These are phyloP conservation scores for Geodia barretti DNA, from an alignment of 37 sponge, comb jelly and placozoan genomes.

Conservation along the genomic window DNA sequence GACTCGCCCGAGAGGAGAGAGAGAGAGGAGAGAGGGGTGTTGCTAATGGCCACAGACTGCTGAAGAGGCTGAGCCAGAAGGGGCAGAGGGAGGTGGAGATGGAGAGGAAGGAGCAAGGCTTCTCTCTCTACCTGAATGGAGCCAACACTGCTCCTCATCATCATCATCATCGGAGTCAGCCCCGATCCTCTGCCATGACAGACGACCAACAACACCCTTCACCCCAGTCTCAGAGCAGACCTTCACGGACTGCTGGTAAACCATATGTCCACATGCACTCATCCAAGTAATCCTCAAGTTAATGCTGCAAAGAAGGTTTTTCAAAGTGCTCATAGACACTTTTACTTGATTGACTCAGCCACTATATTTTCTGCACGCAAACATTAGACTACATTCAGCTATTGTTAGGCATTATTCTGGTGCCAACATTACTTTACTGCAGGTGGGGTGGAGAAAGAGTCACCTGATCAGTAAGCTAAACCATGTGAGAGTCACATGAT, in stretches of 20 bases:
- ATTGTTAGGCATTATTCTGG: no score
- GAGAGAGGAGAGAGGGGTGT: neutral
- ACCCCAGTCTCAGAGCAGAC: neutral
- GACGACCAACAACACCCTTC: constrained; percentile 8
- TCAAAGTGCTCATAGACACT: no score
- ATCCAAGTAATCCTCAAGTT: no score
- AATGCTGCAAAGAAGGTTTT: no score
- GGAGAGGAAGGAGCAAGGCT: constrained; percentile 92
- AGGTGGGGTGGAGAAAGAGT: no score
- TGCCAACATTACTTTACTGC: no score
- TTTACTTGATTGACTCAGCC: no score
- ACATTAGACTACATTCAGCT: no score
- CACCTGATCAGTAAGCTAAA: no score
- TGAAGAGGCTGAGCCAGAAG: constrained; percentile 83
- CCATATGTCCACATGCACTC: no score
- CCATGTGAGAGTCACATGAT: no score
- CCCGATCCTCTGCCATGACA: neutral
- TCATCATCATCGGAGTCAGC: neutral
- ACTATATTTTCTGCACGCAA: no score
- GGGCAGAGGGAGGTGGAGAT: constrained; percentile 56
- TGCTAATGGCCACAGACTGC: constrained; percentile 34
- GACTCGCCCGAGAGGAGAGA: neutral
- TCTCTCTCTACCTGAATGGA: constrained; percentile 93
- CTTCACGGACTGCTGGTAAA: constrained; percentile 26
- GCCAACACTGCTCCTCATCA: constrained; percentile 48